Percentiles rank a stretch among this genome's conserved stretches.
These are phyloP conservation scores for Todiramphus chloris DNA, from an alignment of 2,113 vertebrate genomes.

Conservation along the genomic window DNA sequence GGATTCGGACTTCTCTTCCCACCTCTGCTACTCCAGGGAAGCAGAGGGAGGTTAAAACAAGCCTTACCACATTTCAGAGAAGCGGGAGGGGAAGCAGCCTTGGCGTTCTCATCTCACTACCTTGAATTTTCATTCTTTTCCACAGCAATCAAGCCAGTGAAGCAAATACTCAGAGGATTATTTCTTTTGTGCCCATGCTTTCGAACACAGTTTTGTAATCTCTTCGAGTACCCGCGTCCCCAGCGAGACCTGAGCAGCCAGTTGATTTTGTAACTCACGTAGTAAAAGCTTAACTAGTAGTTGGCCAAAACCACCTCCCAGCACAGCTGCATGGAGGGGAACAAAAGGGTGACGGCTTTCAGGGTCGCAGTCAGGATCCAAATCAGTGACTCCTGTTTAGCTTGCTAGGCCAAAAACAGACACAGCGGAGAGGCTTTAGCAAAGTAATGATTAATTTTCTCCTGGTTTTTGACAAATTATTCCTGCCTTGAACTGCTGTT, in stretches of 20 bases:
- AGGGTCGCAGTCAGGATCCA: background rate
- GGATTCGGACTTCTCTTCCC: background rate
- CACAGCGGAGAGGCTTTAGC: background rate
- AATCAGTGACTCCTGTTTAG: background rate
- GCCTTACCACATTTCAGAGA: background rate
- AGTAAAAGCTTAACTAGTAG: constrained; percentile 58
- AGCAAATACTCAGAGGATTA: constrained; percentile 72
- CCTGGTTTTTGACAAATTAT: constrained; percentile 26
- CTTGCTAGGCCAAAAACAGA: background rate
- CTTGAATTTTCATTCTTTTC: constrained; percentile 63
- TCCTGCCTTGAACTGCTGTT: constrained; percentile 61
- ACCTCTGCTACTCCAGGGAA: background rate
- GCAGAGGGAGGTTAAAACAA: rapidly evolving
- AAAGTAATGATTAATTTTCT: constrained; percentile 69
- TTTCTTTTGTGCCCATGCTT: constrained; percentile 49
- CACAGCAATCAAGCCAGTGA: constrained; percentile 57
- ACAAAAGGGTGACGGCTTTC: background rate
- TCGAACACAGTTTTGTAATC: constrained; percentile 69
- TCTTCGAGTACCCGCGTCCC: constrained; percentile 48
- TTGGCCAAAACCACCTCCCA: background rate
- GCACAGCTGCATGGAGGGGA: background rate
- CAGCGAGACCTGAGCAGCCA: constrained; percentile 47
- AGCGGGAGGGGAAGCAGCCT: background rate
- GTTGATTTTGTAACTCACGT: constrained; percentile 45
- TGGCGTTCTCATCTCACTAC: constrained; percentile 23